A percentile compares a stretch with the other conserved stretches of the same genome.
Conservation (phyloP, 2,797 vertebrate genomes). For the Acanthurus tractus region DNA sequence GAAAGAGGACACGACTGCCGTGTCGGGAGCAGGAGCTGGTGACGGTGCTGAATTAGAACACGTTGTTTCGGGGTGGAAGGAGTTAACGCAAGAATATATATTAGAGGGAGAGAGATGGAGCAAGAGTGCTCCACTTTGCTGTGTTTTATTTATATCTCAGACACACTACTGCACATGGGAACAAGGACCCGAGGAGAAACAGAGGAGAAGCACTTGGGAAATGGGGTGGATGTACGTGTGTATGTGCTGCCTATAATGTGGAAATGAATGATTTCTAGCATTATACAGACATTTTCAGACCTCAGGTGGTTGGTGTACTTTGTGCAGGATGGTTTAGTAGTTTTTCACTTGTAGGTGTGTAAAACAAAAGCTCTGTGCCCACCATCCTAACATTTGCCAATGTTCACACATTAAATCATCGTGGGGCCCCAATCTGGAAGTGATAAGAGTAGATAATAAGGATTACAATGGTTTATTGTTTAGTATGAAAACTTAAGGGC, state of each 20-base stretch:
- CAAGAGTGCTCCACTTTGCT: constrained; percentile 70
- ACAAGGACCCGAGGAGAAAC: constrained; percentile 30
- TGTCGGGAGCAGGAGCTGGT: constrained; percentile 62
- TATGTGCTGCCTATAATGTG: constrained; percentile 25
- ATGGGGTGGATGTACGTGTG: constrained; percentile 28
- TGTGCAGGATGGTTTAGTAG: background rate
- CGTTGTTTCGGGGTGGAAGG: constrained; percentile 43
- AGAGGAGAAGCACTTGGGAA: constrained; percentile 13
- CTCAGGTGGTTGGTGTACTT: background rate
- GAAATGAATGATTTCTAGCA: constrained; percentile 61
- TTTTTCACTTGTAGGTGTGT: constrained; percentile 24
- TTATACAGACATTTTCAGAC: constrained; percentile 23
- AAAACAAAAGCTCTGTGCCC: background rate
- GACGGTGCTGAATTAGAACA: constrained; percentile 76
- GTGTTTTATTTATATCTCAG: constrained; percentile 81
- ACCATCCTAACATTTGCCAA: background rate
- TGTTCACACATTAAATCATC: constrained; percentile 20
- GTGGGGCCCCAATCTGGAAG: background rate
- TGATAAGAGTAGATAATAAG: background rate
- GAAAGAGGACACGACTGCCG: constrained; percentile 70
- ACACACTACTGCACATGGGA: constrained; percentile 49
- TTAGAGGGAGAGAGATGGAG: constrained; percentile 34
- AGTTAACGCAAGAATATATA: constrained; percentile 50
- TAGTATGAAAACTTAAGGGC: too few species aligned
- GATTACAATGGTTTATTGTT: too few species aligned